Conservation (phyloP, 2,113 vertebrate genomes). For the Oophaga pumilio region DNA sequence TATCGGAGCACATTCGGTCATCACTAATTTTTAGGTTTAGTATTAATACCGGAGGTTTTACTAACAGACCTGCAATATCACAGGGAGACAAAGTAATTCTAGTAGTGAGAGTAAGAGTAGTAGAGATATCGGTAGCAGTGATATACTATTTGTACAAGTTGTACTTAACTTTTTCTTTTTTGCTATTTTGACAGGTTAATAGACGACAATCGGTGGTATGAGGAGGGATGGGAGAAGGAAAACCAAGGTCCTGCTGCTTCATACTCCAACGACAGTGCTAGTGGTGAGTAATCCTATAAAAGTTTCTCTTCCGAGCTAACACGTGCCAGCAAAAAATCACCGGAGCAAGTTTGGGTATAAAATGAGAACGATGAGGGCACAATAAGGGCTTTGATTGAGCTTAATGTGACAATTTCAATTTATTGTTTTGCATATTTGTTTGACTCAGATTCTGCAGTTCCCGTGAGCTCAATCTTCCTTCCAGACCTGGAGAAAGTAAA, state of each 20-base stretch:
- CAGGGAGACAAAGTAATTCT: too few relatives aligned
- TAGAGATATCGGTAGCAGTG: not conserved
- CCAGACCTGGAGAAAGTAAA: not conserved
- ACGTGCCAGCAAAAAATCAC: not conserved
- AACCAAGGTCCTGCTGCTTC: not conserved
- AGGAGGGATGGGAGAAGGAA: constrained; percentile 31
- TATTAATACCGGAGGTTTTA: too few relatives aligned
- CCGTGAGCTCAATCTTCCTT: not conserved
- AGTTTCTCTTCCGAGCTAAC: too few relatives aligned
- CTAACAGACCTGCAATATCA: too few relatives aligned
- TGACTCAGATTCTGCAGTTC: not conserved
- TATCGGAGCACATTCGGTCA: too few relatives aligned
- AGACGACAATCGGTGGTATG: constrained; percentile 25
- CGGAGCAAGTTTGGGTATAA: not conserved
- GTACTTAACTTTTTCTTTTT: not conserved
- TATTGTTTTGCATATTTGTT: not conserved
- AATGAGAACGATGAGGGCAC: not conserved
- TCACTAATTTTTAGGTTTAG: too few relatives aligned
- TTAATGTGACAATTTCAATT: not conserved
- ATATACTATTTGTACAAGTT: not conserved
- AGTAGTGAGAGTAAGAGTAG: not conserved
- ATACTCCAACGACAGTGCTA: not conserved
- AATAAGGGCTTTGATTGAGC: not conserved
- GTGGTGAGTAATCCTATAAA: not conserved
- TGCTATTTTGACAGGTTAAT: not conserved